Conservation (phyloP, 2,888 invertebrate genomes). For the Drosophila formosana region DNA sequence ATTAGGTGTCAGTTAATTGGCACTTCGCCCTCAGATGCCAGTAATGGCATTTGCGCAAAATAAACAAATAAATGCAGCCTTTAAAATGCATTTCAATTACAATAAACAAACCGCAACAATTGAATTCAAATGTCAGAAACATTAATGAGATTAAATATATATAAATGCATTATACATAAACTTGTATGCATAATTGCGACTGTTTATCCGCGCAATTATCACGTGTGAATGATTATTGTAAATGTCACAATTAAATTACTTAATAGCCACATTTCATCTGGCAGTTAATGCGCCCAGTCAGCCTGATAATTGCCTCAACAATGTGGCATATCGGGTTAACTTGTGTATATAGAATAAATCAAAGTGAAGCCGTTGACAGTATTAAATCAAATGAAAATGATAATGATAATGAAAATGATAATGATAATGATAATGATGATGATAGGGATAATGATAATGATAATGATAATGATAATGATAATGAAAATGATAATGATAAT, state of each 20-base stretch:
- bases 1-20: conserved; percentile 42
- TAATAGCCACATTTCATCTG: conserved; percentile 35
- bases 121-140: conserved; percentile 41
- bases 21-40: neutral
- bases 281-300: conserved; percentile 26
- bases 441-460: neutral
- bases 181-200: conserved; percentile 11
- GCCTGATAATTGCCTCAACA: conserved; percentile 12
- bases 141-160: conserved; percentile 18
- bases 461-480: neutral
- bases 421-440: conserved; percentile 1
- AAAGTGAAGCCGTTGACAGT: too few species aligned
- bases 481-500: conserved; percentile 2
- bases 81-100: conserved; percentile 60
- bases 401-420: neutral
- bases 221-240: conserved; percentile 34
- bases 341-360: neutral
- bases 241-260: conserved; percentile 56
- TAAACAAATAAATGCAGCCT: conserved; percentile 21
- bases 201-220: conserved; percentile 34
- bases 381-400: too few species aligned
- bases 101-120: conserved; percentile 61
- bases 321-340: neutral
- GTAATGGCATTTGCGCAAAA: conserved; percentile 28
- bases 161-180: neutral